Conservation (phyloP, 2,113 vertebrate genomes). For the Rhabdomys dilectus region DNA sequence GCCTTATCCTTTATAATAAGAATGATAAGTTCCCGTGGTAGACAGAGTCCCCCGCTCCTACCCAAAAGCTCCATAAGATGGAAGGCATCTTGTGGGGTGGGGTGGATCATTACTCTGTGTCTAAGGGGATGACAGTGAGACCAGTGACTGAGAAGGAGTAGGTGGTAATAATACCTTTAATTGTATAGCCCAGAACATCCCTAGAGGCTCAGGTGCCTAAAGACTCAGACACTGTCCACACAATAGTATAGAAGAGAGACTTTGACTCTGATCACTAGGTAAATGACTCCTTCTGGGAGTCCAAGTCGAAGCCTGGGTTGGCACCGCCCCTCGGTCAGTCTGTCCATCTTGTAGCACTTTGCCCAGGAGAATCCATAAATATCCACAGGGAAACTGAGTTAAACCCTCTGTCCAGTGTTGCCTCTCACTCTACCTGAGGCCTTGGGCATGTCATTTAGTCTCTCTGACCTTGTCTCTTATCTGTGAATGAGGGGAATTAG, state of each 20-base stretch:
- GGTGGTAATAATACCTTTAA: constrained; percentile 76
- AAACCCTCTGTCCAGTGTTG: fast-evolving
- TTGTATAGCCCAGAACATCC: constrained; percentile 36
- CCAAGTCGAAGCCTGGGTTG: neutral
- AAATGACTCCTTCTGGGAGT: constrained; percentile 14
- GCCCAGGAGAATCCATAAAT: neutral
- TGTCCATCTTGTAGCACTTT: neutral
- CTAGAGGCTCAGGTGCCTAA: neutral
- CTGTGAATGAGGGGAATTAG: neutral
- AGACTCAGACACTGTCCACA: neutral
- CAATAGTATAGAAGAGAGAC: no score
- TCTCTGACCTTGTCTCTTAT: neutral
- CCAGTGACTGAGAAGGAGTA: constrained; percentile 66
- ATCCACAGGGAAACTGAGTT: neutral
- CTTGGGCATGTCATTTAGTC: neutral
- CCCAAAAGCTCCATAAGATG: neutral
- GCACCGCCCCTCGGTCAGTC: fast-evolving
- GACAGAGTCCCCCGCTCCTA: constrained; percentile 65
- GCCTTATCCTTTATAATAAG: constrained; percentile 88
- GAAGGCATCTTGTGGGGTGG: neutral
- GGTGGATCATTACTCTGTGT: constrained; percentile 27
- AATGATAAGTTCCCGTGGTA: constrained; percentile 83
- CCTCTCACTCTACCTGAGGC: fast-evolving
- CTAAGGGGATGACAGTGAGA: constrained; percentile 61
- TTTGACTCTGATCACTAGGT: neutral